Evolutionary conservation across 2,797 vertebrate species (phyloP).

Genomic region (Crocidura indochinensis): DNA sequence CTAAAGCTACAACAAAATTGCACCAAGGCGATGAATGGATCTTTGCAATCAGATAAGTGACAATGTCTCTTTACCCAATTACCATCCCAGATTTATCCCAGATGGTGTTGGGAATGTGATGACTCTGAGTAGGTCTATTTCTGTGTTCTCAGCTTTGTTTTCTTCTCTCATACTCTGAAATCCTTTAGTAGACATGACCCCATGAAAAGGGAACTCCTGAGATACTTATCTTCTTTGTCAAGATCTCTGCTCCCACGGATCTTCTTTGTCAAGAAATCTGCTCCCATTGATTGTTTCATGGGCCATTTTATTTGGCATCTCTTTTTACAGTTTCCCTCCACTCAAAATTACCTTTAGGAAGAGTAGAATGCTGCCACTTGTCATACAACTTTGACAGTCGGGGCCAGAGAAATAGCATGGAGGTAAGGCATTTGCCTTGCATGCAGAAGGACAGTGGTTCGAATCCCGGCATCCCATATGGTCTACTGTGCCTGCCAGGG

Average conservation of each 20-base stretch:
- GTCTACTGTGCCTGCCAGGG: too few species aligned
- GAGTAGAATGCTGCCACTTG: background rate
- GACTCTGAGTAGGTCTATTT: background rate
- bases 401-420: too few species aligned
- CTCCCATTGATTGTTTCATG: fast-evolving
- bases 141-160: background rate
- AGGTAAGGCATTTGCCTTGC: too few species aligned
- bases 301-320: background rate
- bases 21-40: background rate
- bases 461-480: too few species aligned
- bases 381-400: background rate
- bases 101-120: too few species aligned
- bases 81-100: background rate
- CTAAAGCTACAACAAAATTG: background rate
- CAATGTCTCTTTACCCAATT: background rate
- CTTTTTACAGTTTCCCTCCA: background rate
- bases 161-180: background rate
- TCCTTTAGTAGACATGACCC: background rate
- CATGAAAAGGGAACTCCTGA: background rate
- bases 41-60: background rate
- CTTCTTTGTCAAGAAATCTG: too few species aligned
- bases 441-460: too few species aligned
- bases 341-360: background rate
- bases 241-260: background rate
- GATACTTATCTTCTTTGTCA: background rate